Percentiles rank a stretch among this genome's conserved stretches.
Conservation (phyloP, 2,113 vertebrate genomes). For the Coptodon rendalli region DNA sequence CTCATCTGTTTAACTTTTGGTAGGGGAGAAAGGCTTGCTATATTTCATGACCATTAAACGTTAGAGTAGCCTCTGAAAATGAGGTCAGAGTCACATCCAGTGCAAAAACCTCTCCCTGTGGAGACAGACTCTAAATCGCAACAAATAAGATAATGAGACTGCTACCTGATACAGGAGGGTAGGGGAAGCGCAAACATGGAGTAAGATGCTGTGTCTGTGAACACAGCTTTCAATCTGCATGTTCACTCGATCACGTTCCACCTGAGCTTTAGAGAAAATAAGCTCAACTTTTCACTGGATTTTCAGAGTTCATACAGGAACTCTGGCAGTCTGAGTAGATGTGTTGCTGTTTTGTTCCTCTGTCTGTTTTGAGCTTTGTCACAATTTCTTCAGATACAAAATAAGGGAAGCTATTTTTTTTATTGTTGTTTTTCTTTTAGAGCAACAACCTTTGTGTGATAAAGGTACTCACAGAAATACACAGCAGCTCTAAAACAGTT, state of each 20-base stretch:
- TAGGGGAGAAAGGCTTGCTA: background rate
- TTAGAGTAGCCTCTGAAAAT: background rate
- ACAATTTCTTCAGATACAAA: background rate
- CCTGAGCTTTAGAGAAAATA: background rate
- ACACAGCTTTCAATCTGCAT: background rate
- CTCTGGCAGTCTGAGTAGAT: background rate
- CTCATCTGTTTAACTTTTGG: background rate
- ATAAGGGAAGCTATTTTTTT: background rate
- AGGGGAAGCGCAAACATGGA: background rate
- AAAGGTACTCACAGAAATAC: background rate
- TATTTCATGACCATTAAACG: background rate
- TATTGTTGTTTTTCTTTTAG: background rate
- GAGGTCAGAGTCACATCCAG: background rate
- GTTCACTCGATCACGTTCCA: background rate
- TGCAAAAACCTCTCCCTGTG: background rate
- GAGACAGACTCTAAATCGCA: background rate
- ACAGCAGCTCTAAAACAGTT: background rate
- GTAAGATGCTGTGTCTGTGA: background rate
- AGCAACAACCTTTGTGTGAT: background rate
- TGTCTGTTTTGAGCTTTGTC: background rate
- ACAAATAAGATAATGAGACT: background rate
- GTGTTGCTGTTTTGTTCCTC: background rate
- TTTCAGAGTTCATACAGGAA: background rate
- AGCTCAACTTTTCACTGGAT: background rate
- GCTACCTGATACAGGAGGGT: background rate